These are phyloP conservation scores for Mactromeris polynyma DNA, from an alignment of 2,888 invertebrate species.

Conservation along the genomic window DNA sequence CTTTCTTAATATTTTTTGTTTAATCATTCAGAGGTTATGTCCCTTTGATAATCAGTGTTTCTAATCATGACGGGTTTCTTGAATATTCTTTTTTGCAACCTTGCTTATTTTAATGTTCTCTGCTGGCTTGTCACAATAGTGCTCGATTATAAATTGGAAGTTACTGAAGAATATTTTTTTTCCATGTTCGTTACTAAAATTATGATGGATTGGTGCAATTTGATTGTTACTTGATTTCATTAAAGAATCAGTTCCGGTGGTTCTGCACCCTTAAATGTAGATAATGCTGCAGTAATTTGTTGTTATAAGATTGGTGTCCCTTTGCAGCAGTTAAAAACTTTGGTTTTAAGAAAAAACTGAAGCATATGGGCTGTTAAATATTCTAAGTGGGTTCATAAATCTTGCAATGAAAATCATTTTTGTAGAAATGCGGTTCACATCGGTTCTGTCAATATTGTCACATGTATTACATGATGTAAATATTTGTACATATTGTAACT, in stretches of 20 bases:
- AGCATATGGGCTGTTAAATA: no score
- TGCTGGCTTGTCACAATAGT: not conserved
- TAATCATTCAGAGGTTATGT: conserved; percentile 3
- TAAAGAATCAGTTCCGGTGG: no score
- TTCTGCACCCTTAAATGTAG: no score
- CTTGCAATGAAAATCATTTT: not conserved
- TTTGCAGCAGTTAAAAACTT: no score
- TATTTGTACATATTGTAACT: conserved; percentile 12
- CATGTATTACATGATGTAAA: not conserved
- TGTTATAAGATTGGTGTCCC: no score
- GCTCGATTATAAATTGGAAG: no score
- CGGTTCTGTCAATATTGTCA: not conserved
- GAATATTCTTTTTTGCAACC: not conserved
- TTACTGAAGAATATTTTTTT: not conserved
- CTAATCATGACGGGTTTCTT: not conserved
- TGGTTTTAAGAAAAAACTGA: no score
- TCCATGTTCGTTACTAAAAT: not conserved
- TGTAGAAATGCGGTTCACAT: not conserved
- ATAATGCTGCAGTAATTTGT: no score
- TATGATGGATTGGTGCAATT: no score
- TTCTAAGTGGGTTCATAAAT: not conserved
- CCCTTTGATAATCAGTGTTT: not conserved
- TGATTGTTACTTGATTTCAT: no score
- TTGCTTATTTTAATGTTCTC: not conserved
- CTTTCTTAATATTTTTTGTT: not conserved